Percentiles rank a stretch among this genome's conserved stretches.
phyloP scores from a whole-genome alignment of 2,888 invertebrate genomes.

The Latrodectus elegans region DNA sequence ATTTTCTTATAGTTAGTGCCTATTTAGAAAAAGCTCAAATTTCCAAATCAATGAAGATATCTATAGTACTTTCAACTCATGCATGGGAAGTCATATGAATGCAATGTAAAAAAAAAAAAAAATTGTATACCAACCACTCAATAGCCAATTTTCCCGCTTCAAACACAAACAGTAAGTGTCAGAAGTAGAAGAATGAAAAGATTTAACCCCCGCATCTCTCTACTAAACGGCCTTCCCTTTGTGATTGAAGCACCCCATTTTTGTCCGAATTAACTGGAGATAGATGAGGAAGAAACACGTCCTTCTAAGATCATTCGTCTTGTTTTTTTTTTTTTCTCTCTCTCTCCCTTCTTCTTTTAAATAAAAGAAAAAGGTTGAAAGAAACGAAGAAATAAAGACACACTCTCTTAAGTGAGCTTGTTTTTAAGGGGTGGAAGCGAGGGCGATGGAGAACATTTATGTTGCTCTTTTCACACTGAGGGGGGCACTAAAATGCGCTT shows the following conservation, averaged over 20 bases:
- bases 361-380: conserved; percentile 32
- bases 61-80: too few species aligned
- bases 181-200: conserved; percentile 16
- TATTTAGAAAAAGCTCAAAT: too few species aligned
- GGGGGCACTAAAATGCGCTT: conserved; percentile 44
- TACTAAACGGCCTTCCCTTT: conserved; percentile 11
- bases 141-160: neutral
- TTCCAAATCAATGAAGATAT: too few species aligned
- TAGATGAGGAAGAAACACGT: conserved; percentile 36
- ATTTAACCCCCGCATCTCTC: conserved; percentile 33
- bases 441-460: conserved; percentile 48
- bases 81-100: too few species aligned
- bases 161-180: neutral
- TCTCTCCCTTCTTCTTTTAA: conserved; percentile 37
- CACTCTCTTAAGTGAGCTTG: conserved; percentile 64
- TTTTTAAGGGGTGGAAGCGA: conserved; percentile 39
- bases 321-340: conserved; percentile 35
- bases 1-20: too few species aligned
- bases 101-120: too few species aligned
- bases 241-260: conserved; percentile 19
- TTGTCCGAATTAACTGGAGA: conserved; percentile 52
- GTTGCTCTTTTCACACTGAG: conserved; percentile 66
- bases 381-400: conserved; percentile 15
- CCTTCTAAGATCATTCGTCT: conserved; percentile 52
- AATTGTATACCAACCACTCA: too few species aligned